Conservation (phyloP, 2,888 invertebrate species). For the Alentia gelatinosa region DNA sequence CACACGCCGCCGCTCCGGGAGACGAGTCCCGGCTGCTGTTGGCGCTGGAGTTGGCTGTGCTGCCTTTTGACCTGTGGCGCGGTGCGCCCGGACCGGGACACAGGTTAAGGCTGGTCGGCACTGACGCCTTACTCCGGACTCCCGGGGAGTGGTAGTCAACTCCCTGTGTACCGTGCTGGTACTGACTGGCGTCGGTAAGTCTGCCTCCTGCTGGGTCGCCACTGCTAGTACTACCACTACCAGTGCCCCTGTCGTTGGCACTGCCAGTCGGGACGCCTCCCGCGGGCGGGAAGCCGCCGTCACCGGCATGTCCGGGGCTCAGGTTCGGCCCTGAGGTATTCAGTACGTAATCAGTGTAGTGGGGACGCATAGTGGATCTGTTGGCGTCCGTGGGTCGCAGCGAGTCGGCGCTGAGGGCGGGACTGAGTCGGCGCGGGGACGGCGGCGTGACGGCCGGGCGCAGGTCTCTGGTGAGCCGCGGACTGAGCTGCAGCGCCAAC, state of each 20-base stretch:
- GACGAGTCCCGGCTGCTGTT: not conserved
- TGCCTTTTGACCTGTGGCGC: not conserved
- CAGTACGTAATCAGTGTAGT: too few relatives aligned
- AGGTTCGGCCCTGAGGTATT: not conserved
- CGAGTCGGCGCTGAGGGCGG: not conserved
- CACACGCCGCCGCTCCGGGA: not conserved
- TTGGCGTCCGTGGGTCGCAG: not conserved
- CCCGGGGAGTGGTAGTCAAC: too few relatives aligned
- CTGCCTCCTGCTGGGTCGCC: not conserved
- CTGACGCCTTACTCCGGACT: not conserved
- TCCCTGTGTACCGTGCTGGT: too few relatives aligned
- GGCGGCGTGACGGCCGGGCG: not conserved
- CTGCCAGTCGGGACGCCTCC: too few relatives aligned
- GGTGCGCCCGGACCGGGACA: not conserved
- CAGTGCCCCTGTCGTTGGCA: too few relatives aligned
- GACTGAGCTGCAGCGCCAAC: not conserved
- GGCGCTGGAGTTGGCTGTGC: not conserved
- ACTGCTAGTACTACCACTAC: not conserved
- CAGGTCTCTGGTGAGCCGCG: not conserved
- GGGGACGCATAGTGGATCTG: not conserved
- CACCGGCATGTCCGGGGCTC: not conserved
- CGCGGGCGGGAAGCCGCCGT: not conserved
- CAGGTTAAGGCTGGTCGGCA: not conserved
- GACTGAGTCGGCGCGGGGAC: not conserved
- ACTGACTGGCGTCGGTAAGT: not conserved